Base-by-base conservation (phyloP, 2,888 invertebrate genomes). In the Leptopilina syphax region DNA sequence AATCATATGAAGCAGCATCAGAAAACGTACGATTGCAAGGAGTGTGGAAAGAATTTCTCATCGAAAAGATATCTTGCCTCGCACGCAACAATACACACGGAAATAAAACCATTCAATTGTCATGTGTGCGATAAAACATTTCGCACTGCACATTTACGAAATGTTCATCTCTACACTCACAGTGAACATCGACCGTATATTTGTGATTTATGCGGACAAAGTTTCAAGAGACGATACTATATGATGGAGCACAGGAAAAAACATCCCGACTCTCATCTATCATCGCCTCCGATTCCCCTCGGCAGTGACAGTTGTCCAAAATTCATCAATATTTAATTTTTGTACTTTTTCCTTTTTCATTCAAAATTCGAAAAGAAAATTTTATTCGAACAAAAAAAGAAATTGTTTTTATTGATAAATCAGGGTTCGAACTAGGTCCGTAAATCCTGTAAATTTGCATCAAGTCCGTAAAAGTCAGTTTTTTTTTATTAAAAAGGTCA, bases 1-100 rank as follows among this genome's bases (percentile, higher is more conserved):
- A 86, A 67, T 47, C 90, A 91, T 63, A 84, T 89, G 87, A 77
- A 82, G 3, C 87, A 88, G 24, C 90, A 90, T 50, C 84, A 84
- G 7, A 85, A 82, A 47, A 86, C 84, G 4, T 88, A 88, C 81
- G 85, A 85, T 12, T 90, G 90, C 82, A 85, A 88, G n/a, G 83
- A 87, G 10, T 90, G 89, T 66, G 88, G 87, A 1, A 90, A 90
- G 60, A 79, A 84, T 1, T 90, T 90, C 47, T 87, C 88, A 0
- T 86, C 89, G 66, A 89, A 88, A 76, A 85, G 89, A 44, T 89
- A 90, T 18, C 81, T 90, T 8, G 83, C 85, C 0, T 87, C 88
- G 0, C 90, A 90, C 54, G 81, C 76, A 27, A 84, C 85, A 5
- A 89, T 87, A 0, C 90, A 90, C 41, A 85, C 86, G 0, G 87